phyloP scores from a whole-genome alignment of 2,888 invertebrate genomes.

The Aporophyla nigra region DNA sequence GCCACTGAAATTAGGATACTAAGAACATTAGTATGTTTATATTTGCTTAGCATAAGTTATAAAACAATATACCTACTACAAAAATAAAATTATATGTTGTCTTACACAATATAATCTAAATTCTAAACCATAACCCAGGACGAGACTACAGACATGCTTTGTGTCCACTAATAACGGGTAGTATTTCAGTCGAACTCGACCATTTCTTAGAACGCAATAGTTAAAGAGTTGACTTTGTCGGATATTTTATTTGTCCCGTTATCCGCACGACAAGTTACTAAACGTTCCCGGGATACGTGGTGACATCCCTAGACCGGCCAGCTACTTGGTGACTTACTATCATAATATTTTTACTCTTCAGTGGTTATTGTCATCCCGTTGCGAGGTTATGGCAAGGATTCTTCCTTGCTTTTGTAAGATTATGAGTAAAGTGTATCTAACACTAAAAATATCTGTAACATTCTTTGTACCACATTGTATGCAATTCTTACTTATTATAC shows the following conservation, averaged over 20 bases:
- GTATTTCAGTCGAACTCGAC: background rate
- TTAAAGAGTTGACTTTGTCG: conserved; percentile 26
- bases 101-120: background rate
- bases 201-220: conserved; percentile 24
- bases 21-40: background rate
- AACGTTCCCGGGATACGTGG: conserved; percentile 49
- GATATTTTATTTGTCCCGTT: conserved; percentile 65
- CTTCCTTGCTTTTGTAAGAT: background rate
- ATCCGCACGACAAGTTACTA: conserved; percentile 64
- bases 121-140: too few relatives aligned
- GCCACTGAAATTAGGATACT: background rate
- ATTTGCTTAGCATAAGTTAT: background rate
- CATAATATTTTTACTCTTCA: conserved; percentile 43
- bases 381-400: background rate
- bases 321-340: conserved; percentile 33
- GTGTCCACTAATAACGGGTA: background rate
- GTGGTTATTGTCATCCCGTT: conserved; percentile 29
- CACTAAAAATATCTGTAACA: background rate
- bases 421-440: background rate
- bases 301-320: conserved; percentile 42
- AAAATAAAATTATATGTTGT: background rate
- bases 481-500: background rate
- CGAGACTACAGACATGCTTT: too few relatives aligned
- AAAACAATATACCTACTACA: background rate
- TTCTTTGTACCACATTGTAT: background rate